Evolutionary conservation across 2,113 vertebrate species (phyloP).

Genomic region (Parus major): DNA sequence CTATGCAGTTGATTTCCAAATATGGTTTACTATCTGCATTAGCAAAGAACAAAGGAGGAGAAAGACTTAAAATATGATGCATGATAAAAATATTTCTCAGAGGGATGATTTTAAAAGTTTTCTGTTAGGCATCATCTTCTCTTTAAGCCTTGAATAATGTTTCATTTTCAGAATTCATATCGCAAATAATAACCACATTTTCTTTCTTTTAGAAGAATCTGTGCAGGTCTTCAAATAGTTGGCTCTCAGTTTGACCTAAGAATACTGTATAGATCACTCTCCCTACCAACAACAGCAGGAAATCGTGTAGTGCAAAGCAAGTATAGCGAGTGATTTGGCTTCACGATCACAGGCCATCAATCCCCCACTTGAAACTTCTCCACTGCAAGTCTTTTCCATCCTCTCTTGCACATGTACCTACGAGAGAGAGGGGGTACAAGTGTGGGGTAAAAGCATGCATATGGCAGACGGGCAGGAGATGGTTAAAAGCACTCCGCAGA

Average conservation of each 20-base stretch:
- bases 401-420: not conserved
- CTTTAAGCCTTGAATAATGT: not conserved
- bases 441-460: not conserved
- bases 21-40: not conserved
- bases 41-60: slow-evolving; percentile 27
- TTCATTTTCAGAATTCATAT: slow-evolving; percentile 30
- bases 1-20: not conserved
- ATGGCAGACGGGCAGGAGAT: not conserved
- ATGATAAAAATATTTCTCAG: slow-evolving; percentile 26
- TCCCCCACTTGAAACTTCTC: slow-evolving; percentile 62
- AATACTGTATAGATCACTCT: not conserved
- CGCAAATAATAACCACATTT: slow-evolving; percentile 24
- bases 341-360: slow-evolving; percentile 48
- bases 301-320: slow-evolving; percentile 45
- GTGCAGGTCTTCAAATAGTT: slow-evolving; percentile 3
- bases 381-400: not conserved
- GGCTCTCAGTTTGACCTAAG: not conserved
- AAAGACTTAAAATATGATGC: slow-evolving; percentile 30
- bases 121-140: slow-evolving; percentile 1
- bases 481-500: not conserved
- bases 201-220: slow-evolving; percentile 20
- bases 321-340: slow-evolving; percentile 62
- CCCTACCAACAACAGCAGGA: slow-evolving; percentile 63
- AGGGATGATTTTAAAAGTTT: not conserved
- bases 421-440: not conserved